Evolutionary conservation across 2,888 invertebrate genomes (phyloP).

Genomic region (Tupiocoris notatus): DNA sequence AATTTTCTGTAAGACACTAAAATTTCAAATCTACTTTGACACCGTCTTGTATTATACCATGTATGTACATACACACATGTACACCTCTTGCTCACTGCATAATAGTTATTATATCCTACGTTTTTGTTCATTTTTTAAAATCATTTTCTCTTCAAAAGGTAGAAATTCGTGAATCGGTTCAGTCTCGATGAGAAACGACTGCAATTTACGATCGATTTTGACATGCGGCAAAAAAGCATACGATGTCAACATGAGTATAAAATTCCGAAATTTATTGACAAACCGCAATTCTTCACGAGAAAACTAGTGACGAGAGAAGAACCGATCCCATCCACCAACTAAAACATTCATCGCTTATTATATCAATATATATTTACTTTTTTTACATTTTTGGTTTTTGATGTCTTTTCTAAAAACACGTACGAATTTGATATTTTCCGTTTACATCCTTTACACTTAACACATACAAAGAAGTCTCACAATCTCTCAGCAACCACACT

Average conservation of each 20-base stretch:
- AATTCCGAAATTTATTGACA: too few species aligned
- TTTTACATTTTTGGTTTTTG: conserved; percentile 7
- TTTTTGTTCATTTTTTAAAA: neutral
- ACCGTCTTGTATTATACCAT: neutral
- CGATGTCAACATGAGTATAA: too few species aligned
- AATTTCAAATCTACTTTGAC: neutral
- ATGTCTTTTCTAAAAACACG: conserved; percentile 11
- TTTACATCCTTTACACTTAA: conserved; percentile 19
- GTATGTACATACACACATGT: conserved; percentile 9
- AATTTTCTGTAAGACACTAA: neutral
- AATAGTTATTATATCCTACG: neutral
- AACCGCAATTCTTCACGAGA: too few species aligned
- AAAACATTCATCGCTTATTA: neutral
- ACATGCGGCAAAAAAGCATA: too few species aligned
- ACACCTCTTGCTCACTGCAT: conserved; percentile 10
- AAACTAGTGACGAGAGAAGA: neutral
- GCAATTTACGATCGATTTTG: neutral
- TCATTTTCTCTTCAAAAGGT: neutral
- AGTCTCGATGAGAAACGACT: neutral
- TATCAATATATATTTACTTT: conserved; percentile 1
- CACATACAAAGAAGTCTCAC: conserved; percentile 18
- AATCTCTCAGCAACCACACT: conserved; percentile 31
- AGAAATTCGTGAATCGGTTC: neutral
- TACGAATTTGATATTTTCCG: conserved; percentile 28
- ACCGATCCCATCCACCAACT: neutral